Evolutionary conservation across 2,113 vertebrate genomes (phyloP).

Genomic region (Ptyas mucosa): DNA sequence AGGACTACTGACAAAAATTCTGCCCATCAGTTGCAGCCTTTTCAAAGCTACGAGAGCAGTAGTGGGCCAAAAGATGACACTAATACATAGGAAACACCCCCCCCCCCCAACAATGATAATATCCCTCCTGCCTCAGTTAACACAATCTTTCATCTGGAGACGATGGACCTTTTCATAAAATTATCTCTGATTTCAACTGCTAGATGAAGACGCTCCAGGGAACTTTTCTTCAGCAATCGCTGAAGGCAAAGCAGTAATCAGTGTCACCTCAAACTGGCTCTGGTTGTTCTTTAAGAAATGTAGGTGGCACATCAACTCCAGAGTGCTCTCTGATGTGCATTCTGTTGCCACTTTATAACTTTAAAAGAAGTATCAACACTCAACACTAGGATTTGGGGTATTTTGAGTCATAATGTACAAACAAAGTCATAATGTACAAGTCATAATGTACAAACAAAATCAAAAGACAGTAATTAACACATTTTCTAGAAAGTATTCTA

Average conservation of each 20-base stretch:
- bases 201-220: background rate
- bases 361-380: background rate
- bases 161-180: background rate
- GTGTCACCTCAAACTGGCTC: too few species aligned
- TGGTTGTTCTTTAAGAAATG: background rate
- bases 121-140: background rate
- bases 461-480: background rate
- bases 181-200: background rate
- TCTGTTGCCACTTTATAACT: background rate
- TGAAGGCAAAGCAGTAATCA: background rate
- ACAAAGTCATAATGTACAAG: too few species aligned
- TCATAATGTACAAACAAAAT: too few species aligned
- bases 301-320: background rate
- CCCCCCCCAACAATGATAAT: background rate
- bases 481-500: background rate
- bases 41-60: background rate
- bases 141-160: background rate
- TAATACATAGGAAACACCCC: too few species aligned
- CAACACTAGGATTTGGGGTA: background rate
- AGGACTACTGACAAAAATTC: background rate
- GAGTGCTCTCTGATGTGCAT: background rate
- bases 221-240: background rate
- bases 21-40: background rate
- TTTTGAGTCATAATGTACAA: background rate
- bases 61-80: background rate